A percentile compares a stretch with the other conserved stretches of the same genome.
These are phyloP conservation scores for Tragulus kanchil DNA, from an alignment of 2,113 vertebrate species.

Conservation along the genomic window DNA sequence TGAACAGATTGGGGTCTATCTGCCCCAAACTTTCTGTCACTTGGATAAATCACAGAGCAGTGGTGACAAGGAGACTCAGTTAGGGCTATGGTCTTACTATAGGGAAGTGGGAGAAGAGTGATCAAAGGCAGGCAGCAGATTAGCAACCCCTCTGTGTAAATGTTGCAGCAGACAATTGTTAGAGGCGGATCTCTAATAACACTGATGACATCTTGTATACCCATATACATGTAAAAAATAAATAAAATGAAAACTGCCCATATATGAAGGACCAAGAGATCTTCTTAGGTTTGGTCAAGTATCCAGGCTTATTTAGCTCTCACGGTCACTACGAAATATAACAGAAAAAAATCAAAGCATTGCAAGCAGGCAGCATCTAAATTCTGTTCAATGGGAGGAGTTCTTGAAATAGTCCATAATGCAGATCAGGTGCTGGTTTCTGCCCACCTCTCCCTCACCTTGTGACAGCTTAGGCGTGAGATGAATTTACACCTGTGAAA, in stretches of 20 bases:
- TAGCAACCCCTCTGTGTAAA: neutral
- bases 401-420: neutral
- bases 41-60: neutral
- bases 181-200: neutral
- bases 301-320: neutral
- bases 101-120: neutral
- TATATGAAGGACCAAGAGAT: fast-evolving
- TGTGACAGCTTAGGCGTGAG: neutral
- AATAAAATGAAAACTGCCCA: neutral
- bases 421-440: neutral
- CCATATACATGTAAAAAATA: neutral
- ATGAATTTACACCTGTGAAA: neutral
- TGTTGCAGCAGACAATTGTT: neutral
- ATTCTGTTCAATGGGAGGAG: neutral
- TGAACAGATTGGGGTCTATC: neutral
- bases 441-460: neutral
- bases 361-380: too few species aligned
- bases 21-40: neutral
- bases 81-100: neutral
- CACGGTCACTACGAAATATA: neutral
- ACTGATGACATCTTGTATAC: neutral
- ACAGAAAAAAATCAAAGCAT: neutral
- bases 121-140: neutral
- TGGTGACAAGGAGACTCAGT: neutral
- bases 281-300: neutral